These are phyloP conservation scores for Struthio camelus DNA, from an alignment of 2,113 vertebrate species.

Conservation along the genomic window DNA sequence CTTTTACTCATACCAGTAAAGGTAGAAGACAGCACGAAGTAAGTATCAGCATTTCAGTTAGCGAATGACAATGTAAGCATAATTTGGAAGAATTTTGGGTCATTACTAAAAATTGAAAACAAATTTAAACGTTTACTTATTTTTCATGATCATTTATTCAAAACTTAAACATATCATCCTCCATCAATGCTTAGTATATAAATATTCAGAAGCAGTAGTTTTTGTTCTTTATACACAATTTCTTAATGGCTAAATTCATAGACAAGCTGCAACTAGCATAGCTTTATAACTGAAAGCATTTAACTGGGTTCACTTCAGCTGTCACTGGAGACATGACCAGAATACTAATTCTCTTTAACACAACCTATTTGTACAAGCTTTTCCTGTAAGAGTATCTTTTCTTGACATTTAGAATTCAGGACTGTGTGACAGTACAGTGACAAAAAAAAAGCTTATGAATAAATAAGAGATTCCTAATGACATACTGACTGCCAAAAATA, in stretches of 20 bases:
- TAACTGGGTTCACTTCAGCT: conserved; percentile 4
- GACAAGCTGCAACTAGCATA: background rate
- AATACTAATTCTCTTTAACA: conserved; percentile 52
- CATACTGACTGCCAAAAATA: background rate
- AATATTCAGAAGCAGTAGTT: background rate
- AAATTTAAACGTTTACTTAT: background rate
- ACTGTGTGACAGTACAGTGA: background rate
- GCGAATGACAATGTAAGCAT: background rate
- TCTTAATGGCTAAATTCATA: background rate
- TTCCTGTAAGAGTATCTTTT: background rate
- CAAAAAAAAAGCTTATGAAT: background rate
- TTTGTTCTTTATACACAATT: background rate
- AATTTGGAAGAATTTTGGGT: background rate
- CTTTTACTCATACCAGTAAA: background rate
- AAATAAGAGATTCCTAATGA: background rate
- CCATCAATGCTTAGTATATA: background rate
- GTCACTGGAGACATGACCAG: background rate
- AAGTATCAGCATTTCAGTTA: background rate
- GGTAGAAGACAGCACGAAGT: background rate
- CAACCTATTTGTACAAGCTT: background rate
- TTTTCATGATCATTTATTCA: background rate
- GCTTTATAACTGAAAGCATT: background rate
- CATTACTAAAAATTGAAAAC: background rate
- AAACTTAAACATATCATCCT: background rate
- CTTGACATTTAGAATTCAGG: background rate